These are phyloP conservation scores for Himalopsyche tibetana DNA, from an alignment of 2,888 invertebrate genomes.

Conservation along the genomic window DNA sequence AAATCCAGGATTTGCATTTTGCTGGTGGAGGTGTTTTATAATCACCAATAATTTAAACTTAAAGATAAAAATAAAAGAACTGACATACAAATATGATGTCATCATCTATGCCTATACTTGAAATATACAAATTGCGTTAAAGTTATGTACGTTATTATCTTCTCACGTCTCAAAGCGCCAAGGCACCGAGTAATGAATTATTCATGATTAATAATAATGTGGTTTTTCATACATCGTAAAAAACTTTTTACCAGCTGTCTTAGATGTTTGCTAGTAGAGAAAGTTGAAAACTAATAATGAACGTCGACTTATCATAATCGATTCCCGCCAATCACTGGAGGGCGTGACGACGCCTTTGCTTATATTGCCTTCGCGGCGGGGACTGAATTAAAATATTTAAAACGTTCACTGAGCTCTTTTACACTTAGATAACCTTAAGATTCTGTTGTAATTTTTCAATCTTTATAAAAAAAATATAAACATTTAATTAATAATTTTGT, in stretches of 20 bases:
- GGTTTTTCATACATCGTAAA: constrained; percentile 8
- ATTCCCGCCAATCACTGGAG: constrained; percentile 54
- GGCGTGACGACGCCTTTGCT: constrained; percentile 19
- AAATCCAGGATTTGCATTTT: too few relatives aligned
- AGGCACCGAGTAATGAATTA: neutral
- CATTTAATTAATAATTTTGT: too few relatives aligned
- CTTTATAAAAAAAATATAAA: too few relatives aligned
- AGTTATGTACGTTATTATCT: too few relatives aligned
- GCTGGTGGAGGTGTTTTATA: too few relatives aligned
- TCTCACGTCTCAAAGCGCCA: too few relatives aligned
- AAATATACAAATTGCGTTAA: too few relatives aligned
- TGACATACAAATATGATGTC: too few relatives aligned
- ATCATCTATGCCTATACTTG: too few relatives aligned
- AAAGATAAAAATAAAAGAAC: too few relatives aligned
- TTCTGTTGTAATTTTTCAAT: too few relatives aligned
- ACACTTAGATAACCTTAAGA: neutral
- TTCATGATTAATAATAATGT: neutral
- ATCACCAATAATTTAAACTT: too few relatives aligned
- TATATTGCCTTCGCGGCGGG: constrained; percentile 17
- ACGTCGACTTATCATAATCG: constrained; percentile 61
- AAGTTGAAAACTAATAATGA: constrained; percentile 59
- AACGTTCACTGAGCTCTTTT: neutral
- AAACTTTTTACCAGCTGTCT: neutral
- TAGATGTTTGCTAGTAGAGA: neutral
- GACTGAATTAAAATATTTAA: constrained; percentile 52